These are phyloP conservation scores for Drosophila robusta DNA, from an alignment of 2,888 invertebrate species.

Conservation along the genomic window DNA sequence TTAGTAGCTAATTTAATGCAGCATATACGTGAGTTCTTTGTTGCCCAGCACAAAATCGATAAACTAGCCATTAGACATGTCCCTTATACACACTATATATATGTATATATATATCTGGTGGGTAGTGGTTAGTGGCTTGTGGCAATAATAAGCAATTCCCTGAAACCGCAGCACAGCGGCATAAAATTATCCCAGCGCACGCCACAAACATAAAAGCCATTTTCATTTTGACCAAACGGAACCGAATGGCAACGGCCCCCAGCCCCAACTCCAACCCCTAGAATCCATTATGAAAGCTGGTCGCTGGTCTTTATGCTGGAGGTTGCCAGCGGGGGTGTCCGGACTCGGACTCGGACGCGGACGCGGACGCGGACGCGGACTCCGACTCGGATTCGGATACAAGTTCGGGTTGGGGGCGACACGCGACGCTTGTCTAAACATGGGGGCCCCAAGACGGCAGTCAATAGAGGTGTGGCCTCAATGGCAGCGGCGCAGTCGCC, in stretches of 20 bases:
- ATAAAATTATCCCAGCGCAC: slow-evolving; percentile 74
- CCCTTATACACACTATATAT: slow-evolving; percentile 6
- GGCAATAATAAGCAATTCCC: slow-evolving; percentile 63
- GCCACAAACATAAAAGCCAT: slow-evolving; percentile 77
- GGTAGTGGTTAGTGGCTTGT: slow-evolving; percentile 8
- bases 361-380: not conserved
- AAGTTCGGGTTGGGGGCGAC: slow-evolving; percentile 26
- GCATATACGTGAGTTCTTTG: slow-evolving; percentile 1
- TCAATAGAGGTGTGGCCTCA: slow-evolving; percentile 77
- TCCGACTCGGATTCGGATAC: slow-evolving; percentile 1
- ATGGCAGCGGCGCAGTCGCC: slow-evolving; percentile 74
- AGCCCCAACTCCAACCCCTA: slow-evolving; percentile 6
- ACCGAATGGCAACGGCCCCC: slow-evolving; percentile 21
- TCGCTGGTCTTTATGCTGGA: slow-evolving; percentile 13
- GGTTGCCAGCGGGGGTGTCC: slow-evolving; percentile 15
- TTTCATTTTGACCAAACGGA: slow-evolving; percentile 71
- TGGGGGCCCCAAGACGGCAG: slow-evolving; percentile 49
- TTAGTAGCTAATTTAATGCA: slow-evolving; percentile 35
- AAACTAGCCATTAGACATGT: slow-evolving; percentile 60
- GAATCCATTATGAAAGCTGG: slow-evolving; percentile 21
- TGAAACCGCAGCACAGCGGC: slow-evolving; percentile 48
- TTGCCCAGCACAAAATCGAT: slow-evolving; percentile 58
- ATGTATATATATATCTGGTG: slow-evolving; percentile 17
- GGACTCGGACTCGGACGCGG: slow-evolving; percentile 5
- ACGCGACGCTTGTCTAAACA: slow-evolving; percentile 55